These are phyloP conservation scores for Silurus lanzhouensis DNA, from an alignment of 2,797 vertebrate genomes.

Conservation along the genomic window DNA sequence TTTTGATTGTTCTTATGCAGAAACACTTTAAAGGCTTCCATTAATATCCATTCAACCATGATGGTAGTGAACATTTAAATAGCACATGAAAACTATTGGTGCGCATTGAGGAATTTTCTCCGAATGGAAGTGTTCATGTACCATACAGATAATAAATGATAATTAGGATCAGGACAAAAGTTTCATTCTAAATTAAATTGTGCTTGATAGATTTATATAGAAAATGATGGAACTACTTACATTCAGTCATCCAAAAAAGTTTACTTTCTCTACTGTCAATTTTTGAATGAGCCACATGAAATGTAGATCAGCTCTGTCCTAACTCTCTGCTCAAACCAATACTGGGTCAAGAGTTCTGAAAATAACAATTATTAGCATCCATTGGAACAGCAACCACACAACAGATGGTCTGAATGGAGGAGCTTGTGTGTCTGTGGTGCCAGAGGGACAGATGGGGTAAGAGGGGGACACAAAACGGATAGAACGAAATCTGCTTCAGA, in stretches of 20 bases:
- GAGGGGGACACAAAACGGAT: background rate
- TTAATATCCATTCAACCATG: background rate
- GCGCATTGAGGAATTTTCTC: background rate
- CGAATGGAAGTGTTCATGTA: background rate
- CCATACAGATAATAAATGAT: background rate
- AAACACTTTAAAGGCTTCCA: background rate
- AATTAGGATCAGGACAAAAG: background rate
- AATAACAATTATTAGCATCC: conserved; percentile 32
- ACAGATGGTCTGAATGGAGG: conserved; percentile 72
- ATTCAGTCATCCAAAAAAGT: background rate
- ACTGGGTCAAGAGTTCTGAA: conserved; percentile 29
- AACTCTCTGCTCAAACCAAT: background rate
- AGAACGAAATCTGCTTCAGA: background rate
- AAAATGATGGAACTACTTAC: background rate
- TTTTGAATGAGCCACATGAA: too few relatives aligned
- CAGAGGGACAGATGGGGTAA: conserved; percentile 19
- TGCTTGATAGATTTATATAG: too few relatives aligned
- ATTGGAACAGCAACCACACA: conserved; percentile 9
- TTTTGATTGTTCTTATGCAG: background rate
- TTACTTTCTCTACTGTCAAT: too few relatives aligned
- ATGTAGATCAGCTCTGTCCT: background rate
- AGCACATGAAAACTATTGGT: background rate
- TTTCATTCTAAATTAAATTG: background rate
- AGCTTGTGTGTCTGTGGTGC: conserved; percentile 64
- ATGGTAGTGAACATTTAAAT: background rate